Evolutionary conservation across 1,140 invertebrate species (phyloP).

Genomic region (Zelostemma sp.): DNA sequence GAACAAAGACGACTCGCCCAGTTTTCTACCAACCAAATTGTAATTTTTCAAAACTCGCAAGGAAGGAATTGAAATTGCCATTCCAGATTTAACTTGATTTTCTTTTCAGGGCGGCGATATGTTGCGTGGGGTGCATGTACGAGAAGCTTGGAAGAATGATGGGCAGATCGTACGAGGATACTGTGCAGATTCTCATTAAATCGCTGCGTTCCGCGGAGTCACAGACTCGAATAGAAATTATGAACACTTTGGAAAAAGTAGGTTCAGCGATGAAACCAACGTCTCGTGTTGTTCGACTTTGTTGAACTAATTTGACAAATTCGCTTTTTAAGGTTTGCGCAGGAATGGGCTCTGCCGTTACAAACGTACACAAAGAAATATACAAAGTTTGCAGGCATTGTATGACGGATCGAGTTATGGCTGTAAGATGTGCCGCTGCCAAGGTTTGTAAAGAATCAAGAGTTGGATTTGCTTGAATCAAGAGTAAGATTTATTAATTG

Average conservation of each 20-base stretch:
- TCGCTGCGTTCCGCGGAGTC: conserved; percentile 96
- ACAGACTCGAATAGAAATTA: conserved; percentile 95
- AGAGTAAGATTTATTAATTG: no score
- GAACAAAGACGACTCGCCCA: no score
- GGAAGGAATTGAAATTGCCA: no score
- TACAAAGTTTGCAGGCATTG: conserved; percentile 90
- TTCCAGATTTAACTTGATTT: no score
- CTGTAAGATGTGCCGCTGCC: conserved; percentile 88
- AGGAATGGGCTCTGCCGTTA: conserved; percentile 90
- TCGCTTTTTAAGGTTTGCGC: conserved; percentile 74
- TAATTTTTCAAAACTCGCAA: no score
- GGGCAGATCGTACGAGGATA: conserved; percentile 98
- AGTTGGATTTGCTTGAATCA: no score
- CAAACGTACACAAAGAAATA: conserved; percentile 91
- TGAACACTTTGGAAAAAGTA: conserved; percentile 95
- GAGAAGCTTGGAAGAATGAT: conserved; percentile 98
- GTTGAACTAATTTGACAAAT: neutral
- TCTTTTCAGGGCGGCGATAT: conserved; percentile 90
- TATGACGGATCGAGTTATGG: conserved; percentile 90
- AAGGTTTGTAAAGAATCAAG: conserved; percentile 72
- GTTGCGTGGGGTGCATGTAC: conserved; percentile 97
- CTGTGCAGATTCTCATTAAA: conserved; percentile 94
- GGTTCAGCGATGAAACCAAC: conserved; percentile 9
- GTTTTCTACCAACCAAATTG: no score
- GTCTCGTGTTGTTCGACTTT: neutral